phyloP scores from a whole-genome alignment of 2,113 vertebrate species.

The Anarrhichthys ocellatus region DNA sequence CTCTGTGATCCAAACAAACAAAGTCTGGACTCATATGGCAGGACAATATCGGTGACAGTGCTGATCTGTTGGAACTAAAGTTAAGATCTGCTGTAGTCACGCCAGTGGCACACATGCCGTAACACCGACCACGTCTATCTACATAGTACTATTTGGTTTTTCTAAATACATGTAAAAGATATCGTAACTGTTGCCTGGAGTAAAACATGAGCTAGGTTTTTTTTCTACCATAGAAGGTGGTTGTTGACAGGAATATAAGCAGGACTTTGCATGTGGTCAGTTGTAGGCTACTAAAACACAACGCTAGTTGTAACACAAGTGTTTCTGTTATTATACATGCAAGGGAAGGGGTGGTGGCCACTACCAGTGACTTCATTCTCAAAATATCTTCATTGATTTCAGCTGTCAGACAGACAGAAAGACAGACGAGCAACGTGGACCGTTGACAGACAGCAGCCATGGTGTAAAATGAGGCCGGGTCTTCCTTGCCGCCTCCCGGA shows the following conservation, averaged over 20 bases:
- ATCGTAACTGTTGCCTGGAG: not conserved
- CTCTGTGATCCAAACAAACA: constrained; percentile 4
- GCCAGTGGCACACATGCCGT: not conserved
- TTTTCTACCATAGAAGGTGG: not conserved
- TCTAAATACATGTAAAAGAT: not conserved
- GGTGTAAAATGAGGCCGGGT: constrained; percentile 8
- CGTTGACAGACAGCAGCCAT: not conserved
- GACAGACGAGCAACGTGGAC: not conserved
- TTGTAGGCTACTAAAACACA: not conserved
- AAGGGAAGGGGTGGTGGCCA: not conserved
- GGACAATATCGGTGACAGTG: not conserved
- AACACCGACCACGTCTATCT: not conserved
- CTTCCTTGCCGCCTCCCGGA: constrained; percentile 34
- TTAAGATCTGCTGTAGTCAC: not conserved
- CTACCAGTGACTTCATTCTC: not conserved
- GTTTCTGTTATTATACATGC: not conserved
- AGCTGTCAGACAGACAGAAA: not conserved
- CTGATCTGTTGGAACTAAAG: not conserved
- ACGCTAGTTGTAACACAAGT: not conserved
- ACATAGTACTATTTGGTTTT: not conserved
- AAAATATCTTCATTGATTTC: not conserved
- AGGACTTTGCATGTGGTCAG: not conserved
- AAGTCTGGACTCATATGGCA: not conserved
- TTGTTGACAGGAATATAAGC: not conserved
- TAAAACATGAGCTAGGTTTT: not conserved